Evolutionary conservation across 2,113 vertebrate genomes (phyloP), one percentile per base, ranked within the genome.

Genomic region (Cynocephalus volans): DNA sequence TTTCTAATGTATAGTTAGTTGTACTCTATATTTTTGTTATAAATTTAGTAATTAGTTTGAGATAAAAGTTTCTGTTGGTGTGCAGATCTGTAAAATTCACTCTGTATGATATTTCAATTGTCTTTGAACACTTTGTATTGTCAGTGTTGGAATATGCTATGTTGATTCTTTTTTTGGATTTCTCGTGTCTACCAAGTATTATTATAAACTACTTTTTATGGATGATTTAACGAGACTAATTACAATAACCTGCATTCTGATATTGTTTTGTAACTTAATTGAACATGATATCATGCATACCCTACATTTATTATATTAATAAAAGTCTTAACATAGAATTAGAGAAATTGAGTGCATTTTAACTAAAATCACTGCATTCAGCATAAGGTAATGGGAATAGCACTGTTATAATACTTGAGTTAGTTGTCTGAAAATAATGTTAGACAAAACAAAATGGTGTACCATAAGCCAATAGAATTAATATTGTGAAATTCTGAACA

Each of bases 1-100:
- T 73, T 83, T 95, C 41, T 85, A 83, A 56, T 58, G 48, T 83
- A 82, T n/a, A 94, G 28, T 69, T n/a, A 94, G 28, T 69, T 84
- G 3, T 9, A 60, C 5, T 33, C 52, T 52, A 17, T 14, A 33
- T 76, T 88, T 88, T 88, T 26, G 5, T 62, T 64, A 58, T 60
- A 15, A 92, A 88, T 52, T 41, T 65, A 80, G 11, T n/a, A 69
- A 45, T 31, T 69, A n/a, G 6, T 87, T 88, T 85, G 28, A 88
- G 48, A 73, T 80, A 80, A 65, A 76, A 89, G 17, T 72, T n/a
- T 79, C 54, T 83, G 28, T 54, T 72, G 41, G 2, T 65, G 5
- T 76, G 28, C 64, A 3, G 15, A 31, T 67, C 5, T 93, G 56
- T 10, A 88, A 62, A 67, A 72, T 62, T 54, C 41, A 7, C 19